A percentile compares a stretch with the other conserved stretches of the same genome.
phyloP scores from a whole-genome alignment of 2,888 invertebrate genomes.

The Dasysyrphus tricinctus region DNA sequence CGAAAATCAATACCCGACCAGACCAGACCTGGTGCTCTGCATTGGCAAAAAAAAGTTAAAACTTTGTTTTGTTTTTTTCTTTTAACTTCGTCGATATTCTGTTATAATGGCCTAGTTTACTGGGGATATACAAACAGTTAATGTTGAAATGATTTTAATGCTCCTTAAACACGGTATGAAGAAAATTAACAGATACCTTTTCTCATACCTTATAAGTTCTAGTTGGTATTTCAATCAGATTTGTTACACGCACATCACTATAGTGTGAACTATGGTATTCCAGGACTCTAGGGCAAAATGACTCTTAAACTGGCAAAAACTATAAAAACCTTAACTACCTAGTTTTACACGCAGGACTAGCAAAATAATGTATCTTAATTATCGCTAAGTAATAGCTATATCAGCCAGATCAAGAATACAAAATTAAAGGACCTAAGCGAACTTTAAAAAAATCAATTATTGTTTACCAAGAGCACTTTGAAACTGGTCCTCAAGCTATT shows the following conservation, averaged over 20 bases:
- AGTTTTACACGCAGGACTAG: too few species aligned
- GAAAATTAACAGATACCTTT: constrained; percentile 36
- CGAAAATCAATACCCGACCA: constrained; percentile 68
- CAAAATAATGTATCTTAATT: too few species aligned
- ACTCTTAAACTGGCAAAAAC: neutral
- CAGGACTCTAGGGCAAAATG: neutral
- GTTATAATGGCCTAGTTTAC: constrained; percentile 62
- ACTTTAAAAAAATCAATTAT: too few species aligned
- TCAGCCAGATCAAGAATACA: too few species aligned
- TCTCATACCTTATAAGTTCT: constrained; percentile 4
- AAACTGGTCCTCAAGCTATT: too few species aligned
- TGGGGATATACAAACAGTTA: constrained; percentile 60
- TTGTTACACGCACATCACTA: constrained; percentile 46
- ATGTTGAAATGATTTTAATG: constrained; percentile 52
- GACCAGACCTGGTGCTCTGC: constrained; percentile 29
- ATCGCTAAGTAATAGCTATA: too few species aligned
- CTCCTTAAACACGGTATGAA: constrained; percentile 41
- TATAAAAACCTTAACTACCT: neutral
- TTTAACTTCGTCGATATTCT: constrained; percentile 37
- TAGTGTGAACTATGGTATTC: neutral
- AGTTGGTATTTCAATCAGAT: constrained; percentile 51
- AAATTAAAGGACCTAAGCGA: too few species aligned
- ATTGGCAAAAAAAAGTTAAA: constrained; percentile 18
- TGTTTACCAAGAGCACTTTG: too few species aligned
- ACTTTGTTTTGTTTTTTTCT: constrained; percentile 6